phyloP scores from a whole-genome alignment of 1,140 invertebrate species.

The Lasioglossum albipes region DNA sequence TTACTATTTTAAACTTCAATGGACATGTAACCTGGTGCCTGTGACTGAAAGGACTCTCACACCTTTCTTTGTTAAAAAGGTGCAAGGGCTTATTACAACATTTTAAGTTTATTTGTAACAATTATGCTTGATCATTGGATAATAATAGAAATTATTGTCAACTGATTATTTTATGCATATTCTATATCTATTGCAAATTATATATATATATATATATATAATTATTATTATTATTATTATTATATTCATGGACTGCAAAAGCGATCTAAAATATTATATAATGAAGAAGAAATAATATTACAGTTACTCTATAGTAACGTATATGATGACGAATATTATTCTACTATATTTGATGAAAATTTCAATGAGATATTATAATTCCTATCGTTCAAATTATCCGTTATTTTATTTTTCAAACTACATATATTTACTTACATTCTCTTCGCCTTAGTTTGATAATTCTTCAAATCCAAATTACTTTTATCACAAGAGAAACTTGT shows the following conservation, averaged over 20 bases:
- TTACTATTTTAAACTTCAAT: conserved; percentile 73
- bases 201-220: conserved; percentile 33
- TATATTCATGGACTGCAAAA: conserved; percentile 68
- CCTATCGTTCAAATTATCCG: conserved; percentile 69
- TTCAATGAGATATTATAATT: conserved; percentile 64
- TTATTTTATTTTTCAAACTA: conserved; percentile 64
- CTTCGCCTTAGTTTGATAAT: conserved; percentile 26
- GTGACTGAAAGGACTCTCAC: conserved; percentile 67
- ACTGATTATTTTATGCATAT: conserved; percentile 68
- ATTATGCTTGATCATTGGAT: conserved; percentile 65
- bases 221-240: conserved; percentile 53
- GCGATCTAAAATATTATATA: conserved; percentile 64
- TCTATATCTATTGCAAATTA: conserved; percentile 65
- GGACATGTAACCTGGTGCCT: conserved; percentile 76
- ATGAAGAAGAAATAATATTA: conserved; percentile 61
- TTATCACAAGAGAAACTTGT: conserved; percentile 23
- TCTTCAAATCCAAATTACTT: conserved; percentile 40
- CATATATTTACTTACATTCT: conserved; percentile 46
- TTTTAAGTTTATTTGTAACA: conserved; percentile 69
- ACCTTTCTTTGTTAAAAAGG: conserved; percentile 68
- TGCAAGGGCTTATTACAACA: conserved; percentile 66
- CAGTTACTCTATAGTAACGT: conserved; percentile 65
- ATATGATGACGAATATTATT: conserved; percentile 66
- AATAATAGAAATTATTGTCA: conserved; percentile 68
- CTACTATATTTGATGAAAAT: conserved; percentile 69